Conservation (phyloP, 2,888 invertebrate genomes). For the Thalpophila matura region DNA sequence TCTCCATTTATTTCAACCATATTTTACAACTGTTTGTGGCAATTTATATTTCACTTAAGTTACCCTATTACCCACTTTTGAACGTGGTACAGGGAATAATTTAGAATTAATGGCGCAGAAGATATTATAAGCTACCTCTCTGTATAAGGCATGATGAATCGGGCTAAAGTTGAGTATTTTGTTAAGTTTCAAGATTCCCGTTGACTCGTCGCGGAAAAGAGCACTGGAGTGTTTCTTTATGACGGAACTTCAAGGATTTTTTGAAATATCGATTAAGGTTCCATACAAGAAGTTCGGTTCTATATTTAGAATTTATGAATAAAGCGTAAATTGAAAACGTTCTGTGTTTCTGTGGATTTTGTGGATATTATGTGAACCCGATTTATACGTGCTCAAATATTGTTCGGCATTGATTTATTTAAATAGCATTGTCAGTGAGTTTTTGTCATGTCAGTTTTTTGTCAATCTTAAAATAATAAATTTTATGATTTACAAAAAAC, state of each 20-base stretch:
- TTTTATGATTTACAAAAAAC: too few species aligned
- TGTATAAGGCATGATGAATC: constrained; percentile 82
- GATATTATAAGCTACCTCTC: constrained; percentile 81
- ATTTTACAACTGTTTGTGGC: constrained; percentile 50
- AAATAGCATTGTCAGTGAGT: neutral
- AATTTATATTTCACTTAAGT: constrained; percentile 56
- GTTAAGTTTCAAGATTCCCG: constrained; percentile 80
- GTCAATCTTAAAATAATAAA: too few species aligned
- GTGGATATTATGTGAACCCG: neutral
- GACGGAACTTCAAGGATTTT: constrained; percentile 81
- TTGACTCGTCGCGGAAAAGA: constrained; percentile 78
- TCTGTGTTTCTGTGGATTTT: constrained; percentile 9
- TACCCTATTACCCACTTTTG: constrained; percentile 63
- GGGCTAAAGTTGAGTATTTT: constrained; percentile 80
- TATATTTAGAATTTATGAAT: constrained; percentile 61
- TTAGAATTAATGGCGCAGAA: constrained; percentile 82
- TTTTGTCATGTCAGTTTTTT: neutral
- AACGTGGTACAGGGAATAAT: constrained; percentile 76
- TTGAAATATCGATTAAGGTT: constrained; percentile 82
- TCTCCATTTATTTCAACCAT: constrained; percentile 40
- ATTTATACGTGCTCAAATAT: constrained; percentile 2
- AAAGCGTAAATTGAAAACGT: constrained; percentile 15
- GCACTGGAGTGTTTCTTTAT: constrained; percentile 86
- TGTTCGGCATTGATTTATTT: neutral
- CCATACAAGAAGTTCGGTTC: constrained; percentile 69